These are phyloP conservation scores for Drosophila cardini DNA, from an alignment of 1,140 invertebrate species.

Conservation along the genomic window DNA sequence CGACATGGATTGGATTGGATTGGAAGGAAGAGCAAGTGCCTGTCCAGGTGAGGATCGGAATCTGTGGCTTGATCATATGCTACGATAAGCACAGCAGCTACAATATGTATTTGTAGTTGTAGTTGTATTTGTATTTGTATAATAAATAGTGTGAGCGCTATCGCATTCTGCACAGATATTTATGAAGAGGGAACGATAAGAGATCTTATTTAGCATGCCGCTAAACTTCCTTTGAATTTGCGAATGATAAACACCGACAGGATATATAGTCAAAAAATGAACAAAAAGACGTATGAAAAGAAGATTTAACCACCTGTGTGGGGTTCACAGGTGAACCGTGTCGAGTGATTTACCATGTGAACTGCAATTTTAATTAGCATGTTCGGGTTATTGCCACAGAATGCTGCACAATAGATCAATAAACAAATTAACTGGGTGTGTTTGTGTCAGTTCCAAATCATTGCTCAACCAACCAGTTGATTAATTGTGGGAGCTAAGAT, in stretches of 20 bases:
- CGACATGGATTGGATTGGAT: slow-evolving; percentile 45
- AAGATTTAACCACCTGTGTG: slow-evolving; percentile 33
- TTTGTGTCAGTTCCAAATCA: slow-evolving; percentile 64
- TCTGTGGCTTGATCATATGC: slow-evolving; percentile 68
- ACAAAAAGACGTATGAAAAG: neutral
- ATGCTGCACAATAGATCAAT: slow-evolving; percentile 69
- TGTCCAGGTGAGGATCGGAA: slow-evolving; percentile 38
- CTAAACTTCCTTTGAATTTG: slow-evolving; percentile 36
- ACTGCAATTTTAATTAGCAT: slow-evolving; percentile 75
- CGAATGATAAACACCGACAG: slow-evolving; percentile 69
- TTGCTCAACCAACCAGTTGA: slow-evolving; percentile 61
- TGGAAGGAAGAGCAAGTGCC: slow-evolving; percentile 19
- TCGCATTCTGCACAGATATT: slow-evolving; percentile 64
- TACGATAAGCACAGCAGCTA: slow-evolving; percentile 72
- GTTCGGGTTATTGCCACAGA: slow-evolving; percentile 53
- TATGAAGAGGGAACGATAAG: slow-evolving; percentile 76
- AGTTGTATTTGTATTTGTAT: slow-evolving; percentile 70
- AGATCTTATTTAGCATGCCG: slow-evolving; percentile 73
- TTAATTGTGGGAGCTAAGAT: slow-evolving; percentile 81
- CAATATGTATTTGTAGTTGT: slow-evolving; percentile 66
- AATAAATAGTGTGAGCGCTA: slow-evolving; percentile 80
- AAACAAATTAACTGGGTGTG: slow-evolving; percentile 76
- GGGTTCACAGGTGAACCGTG: slow-evolving; percentile 57
- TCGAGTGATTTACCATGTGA: slow-evolving; percentile 48
- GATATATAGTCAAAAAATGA: slow-evolving; percentile 42